Base-by-base conservation (phyloP, 2,113 vertebrate genomes). In the Raphicerus campestris region DNA sequence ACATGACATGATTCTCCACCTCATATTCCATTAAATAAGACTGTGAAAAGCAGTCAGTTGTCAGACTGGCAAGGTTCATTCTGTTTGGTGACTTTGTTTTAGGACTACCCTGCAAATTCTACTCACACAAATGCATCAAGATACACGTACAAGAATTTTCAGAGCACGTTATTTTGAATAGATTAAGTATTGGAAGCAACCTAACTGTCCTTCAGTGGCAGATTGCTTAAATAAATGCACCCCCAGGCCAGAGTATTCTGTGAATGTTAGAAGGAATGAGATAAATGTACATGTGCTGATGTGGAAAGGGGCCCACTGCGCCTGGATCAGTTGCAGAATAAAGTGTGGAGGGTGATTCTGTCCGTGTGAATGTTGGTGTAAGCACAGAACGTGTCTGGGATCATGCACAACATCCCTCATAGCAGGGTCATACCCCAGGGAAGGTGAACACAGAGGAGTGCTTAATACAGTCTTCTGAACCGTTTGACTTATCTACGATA, bases 51-150 rank as follows among this genome's bases (percentile, higher is more conserved):
- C 17, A 87, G 10, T 47, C 60, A 73, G 5, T 16, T 81, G 24
- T 90, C 82, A 91, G 17, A 63, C 30, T 78, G 89, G 66, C 49
- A 73, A 73, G 70, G 55, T 88, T 51, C 86, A 91, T 70, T 42
- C 55, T 26, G 24, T 85, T 87, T 47, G 45, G 30, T 94, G 56
- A 60, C 26, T 84, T 17, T 82, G 87, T 49, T 97, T 93, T 92
- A 95, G 70, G 83, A 77, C 82, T 77, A 80, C 35, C 66, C 78
- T 95, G 42, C 19, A 91, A 80, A 32, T 97, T 97, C 95, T 85
- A 75, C 20, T 92, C 81, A 96, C 35, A 51, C 26, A 90, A 87
- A 89, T 89, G 61, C 58, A 66, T 53, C 32, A 87, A 75, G 61
- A 80, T 58, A 19, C 5, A 81, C 13, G 15, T 20, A 4, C 32